Conservation (phyloP, 2,113 vertebrate species). For the Pongo pygmaeus region DNA sequence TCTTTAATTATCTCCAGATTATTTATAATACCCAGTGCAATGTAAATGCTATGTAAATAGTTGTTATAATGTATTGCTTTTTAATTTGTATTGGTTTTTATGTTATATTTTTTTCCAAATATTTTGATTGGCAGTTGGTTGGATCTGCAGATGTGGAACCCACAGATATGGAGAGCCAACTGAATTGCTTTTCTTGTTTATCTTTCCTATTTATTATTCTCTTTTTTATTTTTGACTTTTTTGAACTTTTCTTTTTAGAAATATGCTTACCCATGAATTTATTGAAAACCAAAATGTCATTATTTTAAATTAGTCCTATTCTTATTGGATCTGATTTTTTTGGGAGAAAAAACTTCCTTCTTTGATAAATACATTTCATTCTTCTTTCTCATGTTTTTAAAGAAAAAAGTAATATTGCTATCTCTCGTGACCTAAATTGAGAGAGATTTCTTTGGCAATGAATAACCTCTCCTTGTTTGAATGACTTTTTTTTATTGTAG, state of each 20-base stretch:
- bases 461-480: constrained; percentile 28
- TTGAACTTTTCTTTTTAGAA: background rate
- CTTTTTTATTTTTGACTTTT: background rate
- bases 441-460: background rate
- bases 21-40: background rate
- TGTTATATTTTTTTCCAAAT: background rate
- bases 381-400: constrained; percentile 1
- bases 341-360: background rate
- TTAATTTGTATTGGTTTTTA: background rate
- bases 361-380: constrained; percentile 4
- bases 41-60: background rate
- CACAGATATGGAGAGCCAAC: background rate
- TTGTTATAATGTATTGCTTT: background rate
- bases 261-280: too few relatives aligned
- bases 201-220: background rate
- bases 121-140: background rate
- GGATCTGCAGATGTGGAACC: background rate
- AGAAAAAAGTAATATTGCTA: background rate
- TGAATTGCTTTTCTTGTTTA: background rate
- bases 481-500: background rate
- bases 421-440: background rate
- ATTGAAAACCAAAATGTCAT: too few relatives aligned
- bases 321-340: background rate
- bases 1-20: background rate
- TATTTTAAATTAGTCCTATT: background rate